A percentile compares a stretch with the other conserved stretches of the same genome.
phyloP scores from a whole-genome alignment of 2,797 vertebrate species.

The Coreius guichenoti region DNA sequence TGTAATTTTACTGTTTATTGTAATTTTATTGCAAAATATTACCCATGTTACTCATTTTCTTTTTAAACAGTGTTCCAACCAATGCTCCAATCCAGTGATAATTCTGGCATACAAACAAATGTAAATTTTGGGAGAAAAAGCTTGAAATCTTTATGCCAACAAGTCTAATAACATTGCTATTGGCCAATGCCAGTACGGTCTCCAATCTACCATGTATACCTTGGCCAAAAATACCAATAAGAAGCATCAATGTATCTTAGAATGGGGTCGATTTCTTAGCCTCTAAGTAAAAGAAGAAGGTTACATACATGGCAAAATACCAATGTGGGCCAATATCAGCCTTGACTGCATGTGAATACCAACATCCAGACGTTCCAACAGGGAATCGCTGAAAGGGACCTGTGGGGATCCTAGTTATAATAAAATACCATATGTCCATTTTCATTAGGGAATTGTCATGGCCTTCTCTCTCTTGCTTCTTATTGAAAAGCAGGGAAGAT shows the following conservation, averaged over 20 bases:
- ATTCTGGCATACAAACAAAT: background rate
- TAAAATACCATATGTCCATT: constrained; percentile 40
- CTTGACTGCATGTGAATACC: constrained; percentile 15
- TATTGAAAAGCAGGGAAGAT: background rate
- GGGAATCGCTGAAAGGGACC: constrained; percentile 32
- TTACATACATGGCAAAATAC: background rate
- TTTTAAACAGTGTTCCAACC: background rate
- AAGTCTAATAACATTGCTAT: background rate
- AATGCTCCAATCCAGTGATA: background rate
- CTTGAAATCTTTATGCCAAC: background rate
- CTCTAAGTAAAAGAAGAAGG: background rate
- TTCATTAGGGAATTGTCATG: constrained; percentile 27
- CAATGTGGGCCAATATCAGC: constrained; percentile 11
- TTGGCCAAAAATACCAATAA: background rate
- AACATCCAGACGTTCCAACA: constrained; percentile 35
- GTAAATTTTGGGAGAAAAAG: too few relatives aligned
- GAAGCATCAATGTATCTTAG: background rate
- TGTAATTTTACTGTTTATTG: too few relatives aligned
- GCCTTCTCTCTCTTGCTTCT: background rate
- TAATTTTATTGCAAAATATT: too few relatives aligned
- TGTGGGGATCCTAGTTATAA: constrained; percentile 39
- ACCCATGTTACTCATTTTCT: too few relatives aligned
- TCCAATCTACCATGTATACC: background rate
- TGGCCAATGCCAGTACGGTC: background rate
- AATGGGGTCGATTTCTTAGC: background rate